Evolutionary conservation across 2,888 invertebrate genomes (phyloP).

Genomic region (Eupithecia subumbrata): DNA sequence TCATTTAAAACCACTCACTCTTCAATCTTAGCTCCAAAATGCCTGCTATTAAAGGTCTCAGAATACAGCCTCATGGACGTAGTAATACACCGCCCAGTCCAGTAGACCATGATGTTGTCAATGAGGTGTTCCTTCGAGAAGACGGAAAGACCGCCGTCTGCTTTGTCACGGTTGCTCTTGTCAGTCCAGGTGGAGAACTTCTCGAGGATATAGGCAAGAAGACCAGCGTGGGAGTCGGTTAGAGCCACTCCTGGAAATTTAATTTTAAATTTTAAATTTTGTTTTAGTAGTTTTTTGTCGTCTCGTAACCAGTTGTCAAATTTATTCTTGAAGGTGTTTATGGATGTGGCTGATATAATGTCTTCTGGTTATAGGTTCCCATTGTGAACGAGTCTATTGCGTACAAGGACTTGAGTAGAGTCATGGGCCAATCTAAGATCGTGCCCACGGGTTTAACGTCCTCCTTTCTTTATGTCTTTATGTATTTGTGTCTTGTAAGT

Average conservation of each 20-base stretch:
- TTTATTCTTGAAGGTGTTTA: too few relatives aligned
- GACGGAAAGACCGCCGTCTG: slow-evolving; percentile 88
- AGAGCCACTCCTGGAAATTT: slow-evolving; percentile 84
- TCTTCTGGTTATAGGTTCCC: too few relatives aligned
- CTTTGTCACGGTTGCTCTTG: slow-evolving; percentile 58
- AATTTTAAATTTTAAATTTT: too few relatives aligned
- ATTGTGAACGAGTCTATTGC: too few relatives aligned
- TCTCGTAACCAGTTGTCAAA: too few relatives aligned
- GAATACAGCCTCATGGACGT: slow-evolving; percentile 90
- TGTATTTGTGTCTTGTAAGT: too few relatives aligned
- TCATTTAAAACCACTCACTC: slow-evolving; percentile 62
- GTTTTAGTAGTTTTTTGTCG: too few relatives aligned
- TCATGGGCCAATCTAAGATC: too few relatives aligned
- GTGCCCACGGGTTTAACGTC: too few relatives aligned
- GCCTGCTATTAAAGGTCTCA: slow-evolving; percentile 79
- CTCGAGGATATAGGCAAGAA: slow-evolving; percentile 92
- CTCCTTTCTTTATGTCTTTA: too few relatives aligned
- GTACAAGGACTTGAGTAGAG: too few relatives aligned
- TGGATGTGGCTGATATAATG: too few relatives aligned
- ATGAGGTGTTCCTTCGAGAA: slow-evolving; percentile 88
- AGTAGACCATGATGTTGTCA: slow-evolving; percentile 94
- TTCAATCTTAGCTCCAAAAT: slow-evolving; percentile 60
- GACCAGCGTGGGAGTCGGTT: slow-evolving; percentile 89
- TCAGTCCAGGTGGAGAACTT: slow-evolving; percentile 92
- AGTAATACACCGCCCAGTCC: slow-evolving; percentile 89